Evolutionary conservation across 2,797 vertebrate genomes (phyloP), one percentile per base, ranked within the genome.

Genomic region (Chelmon rostratus): DNA sequence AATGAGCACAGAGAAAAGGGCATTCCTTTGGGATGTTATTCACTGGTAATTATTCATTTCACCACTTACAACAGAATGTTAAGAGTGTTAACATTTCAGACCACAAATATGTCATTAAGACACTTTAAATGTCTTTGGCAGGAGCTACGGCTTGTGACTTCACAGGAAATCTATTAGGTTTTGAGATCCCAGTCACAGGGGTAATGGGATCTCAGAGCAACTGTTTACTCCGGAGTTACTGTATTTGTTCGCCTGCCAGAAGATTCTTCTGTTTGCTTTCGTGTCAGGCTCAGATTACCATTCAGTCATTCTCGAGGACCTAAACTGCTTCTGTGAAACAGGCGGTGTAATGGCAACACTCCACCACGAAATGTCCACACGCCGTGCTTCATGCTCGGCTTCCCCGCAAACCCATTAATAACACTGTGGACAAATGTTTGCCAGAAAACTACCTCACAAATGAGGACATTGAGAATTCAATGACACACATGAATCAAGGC

Each of bases 401-500:
- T 84, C 83, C 68, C 63, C 59, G 23, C 81, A 28, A 86, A 67
- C 52, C 73, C 86, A 86, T 91, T 84, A 80, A 89, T 89, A 92
- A 92, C 78, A 16, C 23, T 49, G 61, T n/a, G 75, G 88, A 91
- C 87, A 84, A 92, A 89, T 83, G 87, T 89, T 91, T 78, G 84
- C 87, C 79, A 82, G 85, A 86, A 89, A 90, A 82, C 78, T 65
- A 86, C 77, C 83, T 86, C 84, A 19, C 86, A 86, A 91, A 90
- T 49, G 84, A 89, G 88, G 81, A 90, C 86, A 70, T 74, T 49
- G 82, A 90, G 86, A 83, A 83, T 89, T 72, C 89, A 89, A 75
- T 79, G 89, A 81, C 86, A 79, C 53, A 38, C 85, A 86, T 94
- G 90, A 93, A 94, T 95, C 91, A 91, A 46, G 79, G 79, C 74